Evolutionary conservation across 2,113 vertebrate genomes (phyloP), one percentile per base, ranked within the genome.

Genomic region (Clarias macrocephalus): DNA sequence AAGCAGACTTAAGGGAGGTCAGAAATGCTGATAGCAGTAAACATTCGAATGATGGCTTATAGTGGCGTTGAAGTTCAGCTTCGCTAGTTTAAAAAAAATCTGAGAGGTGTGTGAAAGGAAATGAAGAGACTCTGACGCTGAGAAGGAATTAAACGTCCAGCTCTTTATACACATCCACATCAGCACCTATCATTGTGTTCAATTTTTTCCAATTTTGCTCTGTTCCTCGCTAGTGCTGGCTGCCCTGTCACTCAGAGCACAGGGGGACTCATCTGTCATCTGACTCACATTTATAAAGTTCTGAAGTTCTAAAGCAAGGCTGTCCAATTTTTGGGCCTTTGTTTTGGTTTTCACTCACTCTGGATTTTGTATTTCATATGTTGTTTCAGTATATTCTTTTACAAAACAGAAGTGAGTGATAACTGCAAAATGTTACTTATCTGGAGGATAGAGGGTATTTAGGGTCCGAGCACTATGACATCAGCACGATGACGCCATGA

Each of bases 91-190:
- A 59, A 15, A 59, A 59, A 13, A 59, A 59, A 63, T 63, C 23
- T 63, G 62, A 63, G 23, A 63, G 62, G 23, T 63, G 23, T 9
- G 7, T 63, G 23, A 0, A 7, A 63, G 25, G 63, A 65, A n/a
- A 65, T 65, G 0, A n/a, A n/a, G 63, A n/a, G 25, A n/a, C 63
- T n/a, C 63, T n/a, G 25, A 65, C 66, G 5, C 28, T 68, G 13
- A 96, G 94, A 86, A 90, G 81, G 28, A 94, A 87, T 88, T 93
- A 92, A 42, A 92, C 23, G 59, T 93, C 85, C 85, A 96, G 80
- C 88, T 96, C 65, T 13, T 28, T 15, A 16, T 4, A 68, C 28
- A 30, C 63, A n/a, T 10, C 23, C 65, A 91, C 91, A 87, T 95
- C 94, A 15, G 87, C 84, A 8, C 87, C 93, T 57, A 0, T 23